Percentiles rank a stretch among this genome's conserved stretches.
Evolutionary conservation across 2,888 invertebrate genomes (phyloP).

Genomic region (Orchestes rusci): DNA sequence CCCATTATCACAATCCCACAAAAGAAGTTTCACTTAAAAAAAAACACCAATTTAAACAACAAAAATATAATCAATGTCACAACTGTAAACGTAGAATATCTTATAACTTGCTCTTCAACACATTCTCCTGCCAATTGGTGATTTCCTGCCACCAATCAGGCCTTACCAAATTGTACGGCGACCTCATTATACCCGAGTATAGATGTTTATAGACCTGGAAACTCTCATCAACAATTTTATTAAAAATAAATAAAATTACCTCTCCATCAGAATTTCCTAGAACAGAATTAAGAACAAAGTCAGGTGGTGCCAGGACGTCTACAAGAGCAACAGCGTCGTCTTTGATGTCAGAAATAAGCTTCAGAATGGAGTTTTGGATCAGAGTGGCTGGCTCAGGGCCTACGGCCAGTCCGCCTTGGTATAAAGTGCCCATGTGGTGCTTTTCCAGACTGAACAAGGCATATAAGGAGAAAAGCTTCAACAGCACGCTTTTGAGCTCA

Average conservation of each 20-base stretch:
- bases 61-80: neutral
- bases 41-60: no score
- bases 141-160: conserved; percentile 70
- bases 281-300: conserved; percentile 77
- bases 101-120: neutral
- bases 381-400: conserved; percentile 50
- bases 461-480: conserved; percentile 57
- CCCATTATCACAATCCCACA: no score
- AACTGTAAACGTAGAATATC: no score
- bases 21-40: no score
- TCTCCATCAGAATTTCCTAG: conserved; percentile 82
- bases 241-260: conserved; percentile 45
- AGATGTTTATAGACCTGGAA: conserved; percentile 67
- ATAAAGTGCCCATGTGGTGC: conserved; percentile 69
- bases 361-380: conserved; percentile 61
- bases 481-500: conserved; percentile 48
- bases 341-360: conserved; percentile 55
- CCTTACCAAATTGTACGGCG: conserved; percentile 59
- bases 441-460: conserved; percentile 65
- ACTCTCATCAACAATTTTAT: conserved; percentile 1
- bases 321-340: conserved; percentile 70
- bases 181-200: conserved; percentile 55
- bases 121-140: conserved; percentile 42
- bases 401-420: conserved; percentile 53
- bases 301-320: conserved; percentile 81